These are phyloP conservation scores for Apotomis betuletana DNA, from an alignment of 2,888 invertebrate species.

Conservation along the genomic window DNA sequence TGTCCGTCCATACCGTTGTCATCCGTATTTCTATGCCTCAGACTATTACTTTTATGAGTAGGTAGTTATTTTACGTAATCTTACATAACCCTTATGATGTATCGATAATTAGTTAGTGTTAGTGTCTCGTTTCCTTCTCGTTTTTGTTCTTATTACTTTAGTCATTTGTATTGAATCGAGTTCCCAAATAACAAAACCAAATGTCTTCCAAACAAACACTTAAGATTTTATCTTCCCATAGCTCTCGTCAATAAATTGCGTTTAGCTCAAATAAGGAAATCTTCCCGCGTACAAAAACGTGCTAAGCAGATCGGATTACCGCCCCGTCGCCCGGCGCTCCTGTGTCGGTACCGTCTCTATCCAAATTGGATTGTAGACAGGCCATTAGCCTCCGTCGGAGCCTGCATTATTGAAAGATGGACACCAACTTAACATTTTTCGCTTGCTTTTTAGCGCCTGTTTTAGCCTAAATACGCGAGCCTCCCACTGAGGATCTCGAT, in stretches of 20 bases:
- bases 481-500: too few relatives aligned
- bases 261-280: slow-evolving; percentile 38
- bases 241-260: slow-evolving; percentile 32
- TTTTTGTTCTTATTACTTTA: too few relatives aligned
- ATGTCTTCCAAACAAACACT: slow-evolving; percentile 2
- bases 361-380: slow-evolving; percentile 77
- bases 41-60: too few relatives aligned
- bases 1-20: too few relatives aligned
- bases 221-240: slow-evolving; percentile 11
- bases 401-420: slow-evolving; percentile 23
- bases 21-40: too few relatives aligned
- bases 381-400: slow-evolving; percentile 57
- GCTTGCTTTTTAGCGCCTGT: background rate
- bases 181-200: background rate
- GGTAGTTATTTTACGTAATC: too few relatives aligned
- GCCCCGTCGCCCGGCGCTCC: slow-evolving; percentile 2
- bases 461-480: too few relatives aligned
- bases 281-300: slow-evolving; percentile 31
- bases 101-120: too few relatives aligned
- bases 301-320: slow-evolving; percentile 53
- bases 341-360: slow-evolving; percentile 11
- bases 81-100: too few relatives aligned
- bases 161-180: background rate
- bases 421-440: slow-evolving; percentile 2
- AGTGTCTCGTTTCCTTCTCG: too few relatives aligned